These are phyloP conservation scores for Darevskia nairensis DNA, from an alignment of 2,797 vertebrate genomes.

Conservation along the genomic window DNA sequence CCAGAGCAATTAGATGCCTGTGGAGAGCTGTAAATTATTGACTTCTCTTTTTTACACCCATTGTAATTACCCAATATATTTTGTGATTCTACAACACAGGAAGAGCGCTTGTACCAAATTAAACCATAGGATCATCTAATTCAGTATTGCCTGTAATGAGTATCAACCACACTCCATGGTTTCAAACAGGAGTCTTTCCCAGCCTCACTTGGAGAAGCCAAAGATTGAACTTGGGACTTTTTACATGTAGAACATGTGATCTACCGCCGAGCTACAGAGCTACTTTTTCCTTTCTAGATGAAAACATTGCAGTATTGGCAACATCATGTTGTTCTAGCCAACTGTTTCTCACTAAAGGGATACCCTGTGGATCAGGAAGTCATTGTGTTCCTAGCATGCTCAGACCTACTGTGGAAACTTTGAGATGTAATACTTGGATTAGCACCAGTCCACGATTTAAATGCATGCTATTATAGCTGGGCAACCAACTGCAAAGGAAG, in stretches of 20 bases:
- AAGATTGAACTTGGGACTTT: background rate
- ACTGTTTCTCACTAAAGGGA: background rate
- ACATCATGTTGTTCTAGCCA: background rate
- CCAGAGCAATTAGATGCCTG: background rate
- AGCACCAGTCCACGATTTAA: background rate
- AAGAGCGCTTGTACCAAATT: too few relatives aligned
- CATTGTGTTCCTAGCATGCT: background rate
- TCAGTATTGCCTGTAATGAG: background rate
- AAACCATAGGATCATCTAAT: too few relatives aligned
- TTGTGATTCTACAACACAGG: too few relatives aligned
- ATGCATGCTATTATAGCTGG: background rate
- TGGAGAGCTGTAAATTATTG: background rate
- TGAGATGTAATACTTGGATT: background rate
- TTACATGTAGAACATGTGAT: too few relatives aligned
- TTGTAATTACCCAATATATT: background rate
- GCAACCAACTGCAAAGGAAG: background rate
- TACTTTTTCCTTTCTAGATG: background rate
- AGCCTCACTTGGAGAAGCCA: background rate
- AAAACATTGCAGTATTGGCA: background rate
- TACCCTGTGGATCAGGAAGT: background rate
- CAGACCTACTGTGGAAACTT: background rate
- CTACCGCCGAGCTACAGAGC: too few relatives aligned
- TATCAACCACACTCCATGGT: background rate
- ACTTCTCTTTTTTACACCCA: background rate
- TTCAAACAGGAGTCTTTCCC: background rate